These are phyloP conservation scores for Uloborus plumipes DNA, from an alignment of 2,888 invertebrate species.

Conservation along the genomic window DNA sequence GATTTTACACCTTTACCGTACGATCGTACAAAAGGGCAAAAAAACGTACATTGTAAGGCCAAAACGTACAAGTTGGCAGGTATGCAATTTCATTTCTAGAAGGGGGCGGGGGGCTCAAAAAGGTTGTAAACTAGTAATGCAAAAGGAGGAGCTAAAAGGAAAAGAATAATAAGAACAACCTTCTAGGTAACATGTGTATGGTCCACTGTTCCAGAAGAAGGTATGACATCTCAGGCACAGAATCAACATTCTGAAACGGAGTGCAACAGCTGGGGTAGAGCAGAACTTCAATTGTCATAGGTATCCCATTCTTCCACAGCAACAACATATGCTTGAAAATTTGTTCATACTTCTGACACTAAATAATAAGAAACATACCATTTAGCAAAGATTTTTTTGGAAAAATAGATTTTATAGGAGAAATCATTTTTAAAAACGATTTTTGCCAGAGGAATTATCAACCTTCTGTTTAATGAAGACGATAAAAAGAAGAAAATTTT, in stretches of 20 bases:
- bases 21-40: no score
- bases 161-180: no score
- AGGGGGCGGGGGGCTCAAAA: no score
- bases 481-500: no score
- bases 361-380: conserved; percentile 43
- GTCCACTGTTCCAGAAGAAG: conserved; percentile 86
- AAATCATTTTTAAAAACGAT: background rate
- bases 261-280: conserved; percentile 80
- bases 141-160: no score
- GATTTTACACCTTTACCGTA: no score
- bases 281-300: conserved; percentile 85
- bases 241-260: conserved; percentile 69
- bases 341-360: conserved; percentile 76
- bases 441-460: no score
- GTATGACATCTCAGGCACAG: conserved; percentile 72
- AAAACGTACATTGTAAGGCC: no score
- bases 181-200: conserved; percentile 78
- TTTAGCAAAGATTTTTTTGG: background rate
- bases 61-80: no score
- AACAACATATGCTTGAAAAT: conserved; percentile 76
- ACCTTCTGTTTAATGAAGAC: no score
- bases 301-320: conserved; percentile 80
- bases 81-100: no score
- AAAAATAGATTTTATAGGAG: background rate
- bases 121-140: no score